Conservation (phyloP, 2,797 vertebrate species). For the Rhabdomys pumilio region DNA sequence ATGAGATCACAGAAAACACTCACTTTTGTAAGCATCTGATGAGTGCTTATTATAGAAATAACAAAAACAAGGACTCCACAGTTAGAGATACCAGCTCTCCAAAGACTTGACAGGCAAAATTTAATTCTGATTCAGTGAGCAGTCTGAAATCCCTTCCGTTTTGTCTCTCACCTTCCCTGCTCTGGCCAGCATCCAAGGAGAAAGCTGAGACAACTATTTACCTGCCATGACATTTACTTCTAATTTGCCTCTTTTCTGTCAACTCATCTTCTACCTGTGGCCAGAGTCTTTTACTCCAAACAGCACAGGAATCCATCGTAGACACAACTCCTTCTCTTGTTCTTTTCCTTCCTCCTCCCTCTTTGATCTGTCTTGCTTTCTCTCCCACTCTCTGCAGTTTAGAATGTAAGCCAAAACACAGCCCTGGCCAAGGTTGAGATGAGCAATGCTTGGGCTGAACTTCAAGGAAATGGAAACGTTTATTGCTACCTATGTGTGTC, state of each 20-base stretch:
- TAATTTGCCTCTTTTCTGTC: conserved; percentile 10
- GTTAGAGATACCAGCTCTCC: conserved; percentile 18
- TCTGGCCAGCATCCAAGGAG: background rate
- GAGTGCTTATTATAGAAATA: background rate
- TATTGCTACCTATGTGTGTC: conserved; percentile 55
- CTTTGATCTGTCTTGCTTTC: conserved; percentile 5
- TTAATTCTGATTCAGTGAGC: background rate
- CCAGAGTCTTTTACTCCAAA: conserved; percentile 42
- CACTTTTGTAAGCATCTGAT: conserved; percentile 31
- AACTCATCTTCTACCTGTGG: background rate
- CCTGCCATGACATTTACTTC: background rate
- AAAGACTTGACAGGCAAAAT: background rate
- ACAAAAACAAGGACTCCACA: background rate
- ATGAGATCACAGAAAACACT: conserved; percentile 37
- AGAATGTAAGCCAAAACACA: conserved; percentile 59
- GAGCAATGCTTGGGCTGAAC: conserved; percentile 67
- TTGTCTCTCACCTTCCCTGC: background rate
- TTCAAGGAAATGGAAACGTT: conserved; percentile 69
- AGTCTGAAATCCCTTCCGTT: conserved; percentile 26
- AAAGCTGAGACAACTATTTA: background rate
- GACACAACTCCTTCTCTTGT: background rate
- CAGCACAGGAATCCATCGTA: background rate
- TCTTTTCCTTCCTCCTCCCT: background rate
- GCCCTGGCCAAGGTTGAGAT: conserved; percentile 69
- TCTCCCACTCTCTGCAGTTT: conserved; percentile 45